Evolutionary conservation across 2,797 vertebrate species (phyloP), one percentile per base, ranked within the genome.

Genomic region (Cirrhinus molitorella): DNA sequence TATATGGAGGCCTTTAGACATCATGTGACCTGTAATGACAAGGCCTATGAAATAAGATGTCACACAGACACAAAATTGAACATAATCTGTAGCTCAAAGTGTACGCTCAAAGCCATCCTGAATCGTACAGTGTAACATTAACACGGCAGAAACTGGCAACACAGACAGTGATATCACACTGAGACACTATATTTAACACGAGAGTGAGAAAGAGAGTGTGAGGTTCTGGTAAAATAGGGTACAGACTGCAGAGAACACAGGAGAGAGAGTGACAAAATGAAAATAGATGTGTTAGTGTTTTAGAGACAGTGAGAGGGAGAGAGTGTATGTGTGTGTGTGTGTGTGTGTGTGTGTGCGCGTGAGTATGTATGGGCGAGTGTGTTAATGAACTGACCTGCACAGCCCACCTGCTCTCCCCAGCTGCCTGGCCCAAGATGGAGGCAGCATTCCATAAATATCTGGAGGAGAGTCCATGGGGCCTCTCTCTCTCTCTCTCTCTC

Each of bases 301-400:
- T 63, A 85, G 77, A 79, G 66, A 72, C 53, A 53, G 79, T 16
- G 61, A 73, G 66, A 63, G 25, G 6, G 80, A 63, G 85, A 73
- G 73, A 70, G 51, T 43, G 86, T 75, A 65, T 83, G 76, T 73
- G 66, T 79, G 81, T 80, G 71, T 37, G 61, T 34, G 31, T 34
- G 31, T 34, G 31, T 34, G 31, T 34, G 31, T 34, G 31, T 34
- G 31, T 34, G 31, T 34, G 31, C 4, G 31, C 2, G 31, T 2
- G 31, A 34, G 81, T 80, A 67, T 85, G 77, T 87, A 88, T 88
- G 89, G 84, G 82, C 83, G 90, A 87, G 90, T 87, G 91, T 92
- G 92, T 94, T 93, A 94, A 94, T 93, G 93, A 94, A 92, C 84
- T 94, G 94, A 93, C 94, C 94, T 92, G 89, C 89, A 92, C 91